Base-by-base conservation (phyloP, 2,888 invertebrate species). In the Cheilosia impressa region DNA sequence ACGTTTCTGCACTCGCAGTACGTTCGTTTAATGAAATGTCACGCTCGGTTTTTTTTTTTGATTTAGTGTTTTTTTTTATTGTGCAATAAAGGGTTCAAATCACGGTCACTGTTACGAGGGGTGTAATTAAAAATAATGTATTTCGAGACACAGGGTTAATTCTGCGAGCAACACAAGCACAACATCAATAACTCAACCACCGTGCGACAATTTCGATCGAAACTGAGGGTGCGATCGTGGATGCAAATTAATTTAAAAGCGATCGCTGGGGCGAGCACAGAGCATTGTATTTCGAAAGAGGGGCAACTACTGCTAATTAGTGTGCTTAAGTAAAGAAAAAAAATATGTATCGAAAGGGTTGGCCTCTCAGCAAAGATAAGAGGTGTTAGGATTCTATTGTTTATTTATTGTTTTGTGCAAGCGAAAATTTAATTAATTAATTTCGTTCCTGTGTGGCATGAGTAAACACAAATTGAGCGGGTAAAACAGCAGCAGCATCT, bases 201-300 rank as follows among this genome's bases (percentile, higher is more conserved):
- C 31, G 71, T 77, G 65, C 66, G 76, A 77, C 77, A 71, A 72
- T 76, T 81, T 72, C 76, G 62, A 81, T 81, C 52, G 85, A 68
- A 84, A 80, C 85, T 85, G 85, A 81, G 72, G 66, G 47, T 34
- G 62, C 66, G 76, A 71, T 62, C 73, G 87, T 34, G 73, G 76
- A 76, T 87, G 88, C 88, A 87, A 83, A 88, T 88, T 88, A 76
- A 87, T 89, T 90, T 88, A 88, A 91, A 89, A 90, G 90, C 76
- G 57, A 58, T 66, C 24, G 15, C 65, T 62, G 71, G 69, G 63
- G 77, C 69, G 41, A 34, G 45, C 45, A 22, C 53, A 22, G 34
- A n/a, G 13, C 57, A 69, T 65, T 34, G 34, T 52, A 45, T 52
- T 71, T 58, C 41, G 66, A 55, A 68, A 75, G 68, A 65, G 60